A percentile compares a stretch with the other conserved stretches of the same genome.
These are phyloP conservation scores for Caretta caretta DNA, from an alignment of 2,113 vertebrate genomes.

Conservation along the genomic window DNA sequence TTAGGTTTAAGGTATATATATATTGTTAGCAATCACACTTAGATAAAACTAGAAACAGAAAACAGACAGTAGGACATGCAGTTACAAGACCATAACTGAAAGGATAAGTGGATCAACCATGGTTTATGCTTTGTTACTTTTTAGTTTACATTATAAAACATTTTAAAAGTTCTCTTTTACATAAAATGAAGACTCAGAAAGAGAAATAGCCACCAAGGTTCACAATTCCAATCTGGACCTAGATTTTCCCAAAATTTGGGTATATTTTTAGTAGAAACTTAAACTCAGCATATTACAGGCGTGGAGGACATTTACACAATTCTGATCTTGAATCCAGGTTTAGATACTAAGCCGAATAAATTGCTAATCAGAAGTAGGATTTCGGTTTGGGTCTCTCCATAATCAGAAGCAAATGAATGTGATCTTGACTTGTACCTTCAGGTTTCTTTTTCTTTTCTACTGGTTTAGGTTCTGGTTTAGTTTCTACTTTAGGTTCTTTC, in stretches of 20 bases:
- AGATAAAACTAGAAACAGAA: background rate
- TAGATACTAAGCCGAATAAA: background rate
- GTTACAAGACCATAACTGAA: background rate
- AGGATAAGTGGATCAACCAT: background rate
- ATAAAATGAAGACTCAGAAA: background rate
- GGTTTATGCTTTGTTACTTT: background rate
- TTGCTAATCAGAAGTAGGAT: background rate
- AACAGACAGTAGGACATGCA: background rate
- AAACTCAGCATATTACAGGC: background rate
- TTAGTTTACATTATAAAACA: background rate
- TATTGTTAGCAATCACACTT: background rate
- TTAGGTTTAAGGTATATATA: background rate
- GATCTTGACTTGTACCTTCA: slow-evolving; percentile 79
- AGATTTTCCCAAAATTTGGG: background rate
- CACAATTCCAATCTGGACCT: background rate
- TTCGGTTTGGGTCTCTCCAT: background rate
- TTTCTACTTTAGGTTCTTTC: slow-evolving; percentile 80
- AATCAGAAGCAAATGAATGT: background rate
- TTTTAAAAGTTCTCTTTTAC: background rate
- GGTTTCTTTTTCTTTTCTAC: slow-evolving; percentile 84
- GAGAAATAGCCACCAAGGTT: background rate
- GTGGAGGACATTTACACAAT: background rate
- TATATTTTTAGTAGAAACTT: background rate
- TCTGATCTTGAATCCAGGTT: background rate
- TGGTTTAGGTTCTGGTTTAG: slow-evolving; percentile 80